Evolutionary conservation across 2,888 invertebrate genomes (phyloP), one percentile per base, ranked within the genome.

Genomic region (Mechanitis mazaeus): DNA sequence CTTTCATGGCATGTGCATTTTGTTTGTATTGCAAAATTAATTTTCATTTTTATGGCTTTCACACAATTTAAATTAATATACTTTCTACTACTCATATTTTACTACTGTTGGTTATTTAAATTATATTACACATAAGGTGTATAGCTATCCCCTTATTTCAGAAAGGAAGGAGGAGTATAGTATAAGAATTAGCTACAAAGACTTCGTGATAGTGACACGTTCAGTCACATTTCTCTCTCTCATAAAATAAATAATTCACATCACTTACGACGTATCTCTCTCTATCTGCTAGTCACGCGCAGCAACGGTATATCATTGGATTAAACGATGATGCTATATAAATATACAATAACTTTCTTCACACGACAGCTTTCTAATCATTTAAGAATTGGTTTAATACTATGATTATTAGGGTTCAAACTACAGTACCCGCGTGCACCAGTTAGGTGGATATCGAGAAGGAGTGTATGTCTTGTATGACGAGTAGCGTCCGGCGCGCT

Each of bases 341-440:
- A 69, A 68, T 70, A 74, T 71, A 76, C 75, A 73, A 78, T 80
- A 77, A 81, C 84, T 86, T 86, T 86, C 84, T 82, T 84, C 71
- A 71, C 70, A 72, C 70, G 64, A 68, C 68, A 67, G 76, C 83
- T 86, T 84, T 85, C 83, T 75, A 80, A 74, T 64, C 66, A 69
- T 55, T 59, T 57, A 56, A 84, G 75, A 75, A 68, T 61, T 56
- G 58, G 59, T 64, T 64, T 61, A 68, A 74, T 58, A 0, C 0
- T 4, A 6, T 42, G 28, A 3, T 12, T 0, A 1, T 2, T 75
- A 83, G 67, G 70, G 75, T 75, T 67, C 58, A 72, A 58, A 76
- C 70, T 76, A 12, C 67, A 20, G 33, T 73, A 62, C 56, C 20
- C 12, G 12, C 3, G 38, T 55, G 57, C 54, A 64, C 62, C 62